Evolutionary conservation across 1,140 invertebrate species (phyloP).

Genomic region (Leptopilina boulardi): DNA sequence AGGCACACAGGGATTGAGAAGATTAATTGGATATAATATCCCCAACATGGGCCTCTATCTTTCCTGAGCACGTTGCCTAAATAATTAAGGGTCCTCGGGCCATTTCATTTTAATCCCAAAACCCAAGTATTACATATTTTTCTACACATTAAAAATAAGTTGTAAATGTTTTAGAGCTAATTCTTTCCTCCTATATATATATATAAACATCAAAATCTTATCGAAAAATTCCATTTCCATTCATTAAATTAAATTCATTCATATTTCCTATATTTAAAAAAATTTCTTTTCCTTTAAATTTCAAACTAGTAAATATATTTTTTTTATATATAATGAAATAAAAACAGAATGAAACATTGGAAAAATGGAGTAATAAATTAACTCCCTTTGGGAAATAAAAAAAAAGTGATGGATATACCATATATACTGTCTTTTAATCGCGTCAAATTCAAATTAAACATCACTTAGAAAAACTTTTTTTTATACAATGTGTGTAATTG

Average conservation of each 20-base stretch:
- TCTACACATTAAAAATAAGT: constrained; percentile 38
- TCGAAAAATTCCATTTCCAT: too few relatives aligned
- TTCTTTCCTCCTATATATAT: too few relatives aligned
- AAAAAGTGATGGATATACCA: too few relatives aligned
- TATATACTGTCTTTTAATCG: neutral
- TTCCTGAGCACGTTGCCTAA: constrained; percentile 56
- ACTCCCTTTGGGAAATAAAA: too few relatives aligned
- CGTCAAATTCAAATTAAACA: neutral
- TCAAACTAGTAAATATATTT: too few relatives aligned
- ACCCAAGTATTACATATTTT: constrained; percentile 52
- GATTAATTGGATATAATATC: constrained; percentile 59
- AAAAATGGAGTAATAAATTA: too few relatives aligned
- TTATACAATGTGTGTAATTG: neutral
- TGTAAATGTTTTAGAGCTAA: constrained; percentile 27
- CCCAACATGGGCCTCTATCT: constrained; percentile 48
- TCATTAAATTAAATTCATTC: too few relatives aligned
- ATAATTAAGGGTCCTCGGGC: constrained; percentile 54
- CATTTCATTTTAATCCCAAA: constrained; percentile 38
- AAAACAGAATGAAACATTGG: too few relatives aligned
- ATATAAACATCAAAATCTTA: too few relatives aligned
- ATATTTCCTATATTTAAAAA: too few relatives aligned
- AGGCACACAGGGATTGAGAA: constrained; percentile 48
- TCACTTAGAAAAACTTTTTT: neutral
- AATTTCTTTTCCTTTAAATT: too few relatives aligned
- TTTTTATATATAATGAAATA: too few relatives aligned